Evolutionary conservation across 2,797 vertebrate species (phyloP).

Genomic region (Caiman crocodilus): DNA sequence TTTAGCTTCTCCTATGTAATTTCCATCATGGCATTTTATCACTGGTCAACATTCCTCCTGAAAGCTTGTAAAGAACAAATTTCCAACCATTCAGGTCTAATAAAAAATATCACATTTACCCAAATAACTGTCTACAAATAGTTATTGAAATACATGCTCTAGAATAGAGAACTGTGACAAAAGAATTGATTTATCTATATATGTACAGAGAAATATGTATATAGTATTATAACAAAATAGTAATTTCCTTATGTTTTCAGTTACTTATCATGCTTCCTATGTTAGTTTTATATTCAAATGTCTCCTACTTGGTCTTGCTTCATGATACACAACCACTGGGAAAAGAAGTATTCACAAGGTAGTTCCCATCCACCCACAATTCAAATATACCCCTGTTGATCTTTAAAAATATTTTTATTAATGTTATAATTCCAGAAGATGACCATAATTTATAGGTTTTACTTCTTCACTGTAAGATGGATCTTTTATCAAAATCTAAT

Average conservation of each 20-base stretch:
- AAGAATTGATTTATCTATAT: neutral
- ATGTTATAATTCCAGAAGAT: neutral
- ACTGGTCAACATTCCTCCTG: too few species aligned
- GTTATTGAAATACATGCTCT: neutral
- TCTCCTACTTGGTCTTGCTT: neutral
- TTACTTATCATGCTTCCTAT: neutral
- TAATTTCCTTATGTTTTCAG: neutral
- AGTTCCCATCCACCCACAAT: neutral
- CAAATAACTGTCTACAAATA: too few species aligned
- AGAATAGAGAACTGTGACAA: neutral
- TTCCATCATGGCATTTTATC: too few species aligned
- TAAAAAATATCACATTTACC: too few species aligned
- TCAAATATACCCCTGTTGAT: neutral
- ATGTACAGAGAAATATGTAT: neutral
- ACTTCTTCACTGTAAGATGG: neutral
- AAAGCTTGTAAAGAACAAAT: too few species aligned
- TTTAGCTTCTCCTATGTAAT: too few species aligned
- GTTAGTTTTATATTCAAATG: neutral
- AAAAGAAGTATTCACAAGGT: neutral
- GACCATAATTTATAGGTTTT: neutral
- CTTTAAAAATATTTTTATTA: neutral
- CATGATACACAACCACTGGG: too few species aligned
- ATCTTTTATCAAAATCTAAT: neutral
- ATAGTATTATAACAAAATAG: neutral
- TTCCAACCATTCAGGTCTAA: too few species aligned